A percentile compares a stretch with the other conserved stretches of the same genome.
These are phyloP conservation scores for Oryzias melastigma DNA, from an alignment of 2,113 vertebrate species.

Conservation along the genomic window DNA sequence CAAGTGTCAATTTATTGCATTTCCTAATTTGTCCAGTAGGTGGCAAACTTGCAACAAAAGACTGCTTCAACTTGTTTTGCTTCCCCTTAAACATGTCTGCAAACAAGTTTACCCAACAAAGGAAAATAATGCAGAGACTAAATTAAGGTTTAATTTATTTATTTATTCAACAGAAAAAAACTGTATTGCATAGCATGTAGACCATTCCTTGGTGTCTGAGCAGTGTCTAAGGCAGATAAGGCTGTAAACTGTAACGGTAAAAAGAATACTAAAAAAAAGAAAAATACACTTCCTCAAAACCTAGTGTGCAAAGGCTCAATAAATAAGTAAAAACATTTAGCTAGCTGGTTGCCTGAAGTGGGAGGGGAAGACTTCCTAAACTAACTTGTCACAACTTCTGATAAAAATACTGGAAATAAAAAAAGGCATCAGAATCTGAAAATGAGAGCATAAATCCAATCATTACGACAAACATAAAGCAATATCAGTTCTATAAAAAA, in stretches of 20 bases:
- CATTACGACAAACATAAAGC: constrained; percentile 34
- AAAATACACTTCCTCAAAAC: constrained; percentile 27
- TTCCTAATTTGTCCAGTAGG: constrained; percentile 49
- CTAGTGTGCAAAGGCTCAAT: constrained; percentile 37
- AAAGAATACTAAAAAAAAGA: background rate
- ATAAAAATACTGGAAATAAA: background rate
- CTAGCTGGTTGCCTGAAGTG: constrained; percentile 15
- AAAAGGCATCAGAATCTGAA: constrained; percentile 32
- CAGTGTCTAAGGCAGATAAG: constrained; percentile 22
- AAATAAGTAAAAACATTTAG: constrained; percentile 43
- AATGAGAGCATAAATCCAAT: background rate
- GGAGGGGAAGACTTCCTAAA: constrained; percentile 35
- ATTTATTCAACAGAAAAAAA: constrained; percentile 61
- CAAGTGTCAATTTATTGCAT: constrained; percentile 5
- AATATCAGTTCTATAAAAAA: constrained; percentile 74
- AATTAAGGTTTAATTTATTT: constrained; percentile 2
- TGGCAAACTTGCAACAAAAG: constrained; percentile 2
- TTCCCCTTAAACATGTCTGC: no score
- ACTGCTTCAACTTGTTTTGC: no score
- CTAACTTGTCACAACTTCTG: background rate
- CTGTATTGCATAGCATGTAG: constrained; percentile 59
- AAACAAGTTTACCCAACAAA: no score
- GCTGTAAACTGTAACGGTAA: background rate
- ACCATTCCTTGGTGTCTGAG: constrained; percentile 29
- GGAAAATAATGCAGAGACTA: background rate